phyloP scores from a whole-genome alignment of 2,797 vertebrate species.

The Muraenolepis orangiensis region DNA sequence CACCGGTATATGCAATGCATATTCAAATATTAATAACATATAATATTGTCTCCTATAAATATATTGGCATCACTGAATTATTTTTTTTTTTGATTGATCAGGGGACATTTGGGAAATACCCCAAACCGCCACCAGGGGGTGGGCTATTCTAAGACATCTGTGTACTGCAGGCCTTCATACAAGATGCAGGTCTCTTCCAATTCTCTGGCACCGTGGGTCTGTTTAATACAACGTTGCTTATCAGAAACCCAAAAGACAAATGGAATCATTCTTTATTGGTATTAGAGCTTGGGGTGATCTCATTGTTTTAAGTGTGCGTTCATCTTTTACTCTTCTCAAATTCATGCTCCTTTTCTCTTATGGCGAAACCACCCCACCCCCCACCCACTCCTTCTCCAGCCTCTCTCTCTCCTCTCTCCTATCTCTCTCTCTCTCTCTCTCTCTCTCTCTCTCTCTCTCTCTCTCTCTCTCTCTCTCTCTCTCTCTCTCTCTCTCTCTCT shows the following conservation, averaged over 20 bases:
- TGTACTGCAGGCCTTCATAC: conserved; percentile 24
- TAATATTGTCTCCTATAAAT: background rate
- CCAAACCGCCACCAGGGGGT: conserved; percentile 61
- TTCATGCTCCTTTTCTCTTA: background rate
- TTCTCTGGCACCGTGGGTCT: conserved; percentile 9
- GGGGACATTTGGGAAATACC: conserved; percentile 16
- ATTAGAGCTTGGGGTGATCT: background rate
- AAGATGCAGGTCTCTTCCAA: background rate
- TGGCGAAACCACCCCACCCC: background rate
- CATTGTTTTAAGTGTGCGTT: background rate
- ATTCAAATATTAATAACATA: background rate
- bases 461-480: too few relatives aligned
- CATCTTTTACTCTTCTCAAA: background rate
- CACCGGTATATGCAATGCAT: background rate
- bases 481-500: too few relatives aligned
- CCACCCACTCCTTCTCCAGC: background rate
- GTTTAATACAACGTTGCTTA: background rate
- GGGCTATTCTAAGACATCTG: conserved; percentile 57
- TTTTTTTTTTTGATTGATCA: background rate
- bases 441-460: too few relatives aligned
- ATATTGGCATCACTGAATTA: background rate
- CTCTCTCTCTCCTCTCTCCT: background rate
- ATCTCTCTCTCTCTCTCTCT: too few relatives aligned
- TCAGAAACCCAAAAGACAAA: background rate
- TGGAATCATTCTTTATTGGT: background rate